Evolutionary conservation across 2,113 vertebrate genomes (phyloP).

Genomic region (Kryptolebias marmoratus): DNA sequence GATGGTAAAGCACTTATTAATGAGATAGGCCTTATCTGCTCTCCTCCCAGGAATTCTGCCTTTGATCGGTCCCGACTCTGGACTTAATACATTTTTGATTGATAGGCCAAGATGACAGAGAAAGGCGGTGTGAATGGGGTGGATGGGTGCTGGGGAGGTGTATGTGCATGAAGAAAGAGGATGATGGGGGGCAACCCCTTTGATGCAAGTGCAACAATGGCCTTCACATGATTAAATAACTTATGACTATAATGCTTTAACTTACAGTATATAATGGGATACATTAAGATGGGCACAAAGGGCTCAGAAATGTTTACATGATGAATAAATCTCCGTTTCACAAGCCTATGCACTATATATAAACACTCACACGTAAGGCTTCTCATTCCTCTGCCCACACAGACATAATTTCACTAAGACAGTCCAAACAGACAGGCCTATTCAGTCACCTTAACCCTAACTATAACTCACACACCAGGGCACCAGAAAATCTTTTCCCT

Average conservation of each 20-base stretch:
- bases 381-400: conserved; percentile 47
- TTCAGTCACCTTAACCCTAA: conserved; percentile 76
- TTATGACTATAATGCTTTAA: conserved; percentile 57
- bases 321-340: conserved; percentile 45
- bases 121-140: conserved; percentile 68
- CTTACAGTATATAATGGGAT: conserved; percentile 23
- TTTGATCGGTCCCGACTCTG: conserved; percentile 84
- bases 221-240: conserved; percentile 78
- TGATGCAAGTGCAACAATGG: conserved; percentile 74
- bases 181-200: conserved; percentile 44
- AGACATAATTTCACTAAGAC: conserved; percentile 68
- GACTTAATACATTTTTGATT: conserved; percentile 88
- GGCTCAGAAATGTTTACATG: conserved; percentile 22
- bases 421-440: conserved; percentile 63
- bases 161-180: conserved; percentile 27
- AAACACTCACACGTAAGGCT: conserved; percentile 20
- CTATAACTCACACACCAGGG: conserved; percentile 69
- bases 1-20: conserved; percentile 87
- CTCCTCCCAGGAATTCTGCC: conserved; percentile 86
- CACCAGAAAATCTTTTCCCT: conserved; percentile 66
- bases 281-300: conserved; percentile 27
- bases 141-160: conserved; percentile 53
- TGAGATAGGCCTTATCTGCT: conserved; percentile 86
- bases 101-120: conserved; percentile 85
- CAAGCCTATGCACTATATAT: conserved; percentile 1